phyloP scores from a whole-genome alignment of 2,797 vertebrate species.

The Melopsittacus undulatus region DNA sequence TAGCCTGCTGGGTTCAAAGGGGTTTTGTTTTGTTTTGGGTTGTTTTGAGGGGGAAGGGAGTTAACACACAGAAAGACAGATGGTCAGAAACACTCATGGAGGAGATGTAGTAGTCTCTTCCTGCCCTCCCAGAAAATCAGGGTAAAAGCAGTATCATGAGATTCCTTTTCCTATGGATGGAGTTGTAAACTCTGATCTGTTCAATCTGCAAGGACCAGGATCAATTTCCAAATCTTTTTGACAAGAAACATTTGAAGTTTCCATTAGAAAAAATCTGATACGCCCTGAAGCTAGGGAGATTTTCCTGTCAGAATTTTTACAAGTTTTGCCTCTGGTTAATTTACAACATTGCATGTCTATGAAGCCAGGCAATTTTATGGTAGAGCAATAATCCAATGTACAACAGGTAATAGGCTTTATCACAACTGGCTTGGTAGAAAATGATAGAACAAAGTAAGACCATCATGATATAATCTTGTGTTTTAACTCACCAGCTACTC shows the following conservation, averaged over 20 bases:
- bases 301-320: not conserved
- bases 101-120: not conserved
- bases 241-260: not conserved
- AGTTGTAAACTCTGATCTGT: not conserved
- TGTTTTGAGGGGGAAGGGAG: not conserved
- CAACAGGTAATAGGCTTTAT: not conserved
- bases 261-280: not conserved
- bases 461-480: not conserved
- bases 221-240: not conserved
- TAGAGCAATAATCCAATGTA: not conserved
- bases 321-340: not conserved
- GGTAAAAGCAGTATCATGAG: not conserved
- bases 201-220: not conserved
- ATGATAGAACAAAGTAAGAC: not conserved
- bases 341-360: not conserved
- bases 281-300: not conserved
- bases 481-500: not conserved
- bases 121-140: not conserved
- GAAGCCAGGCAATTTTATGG: not conserved
- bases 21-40: not conserved
- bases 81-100: not conserved
- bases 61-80: not conserved
- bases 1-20: conserved; percentile 9
- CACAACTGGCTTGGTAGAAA: not conserved
- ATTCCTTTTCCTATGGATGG: not conserved